Conservation (phyloP, 2,888 invertebrate species). For the Bombyx huttoni region DNA sequence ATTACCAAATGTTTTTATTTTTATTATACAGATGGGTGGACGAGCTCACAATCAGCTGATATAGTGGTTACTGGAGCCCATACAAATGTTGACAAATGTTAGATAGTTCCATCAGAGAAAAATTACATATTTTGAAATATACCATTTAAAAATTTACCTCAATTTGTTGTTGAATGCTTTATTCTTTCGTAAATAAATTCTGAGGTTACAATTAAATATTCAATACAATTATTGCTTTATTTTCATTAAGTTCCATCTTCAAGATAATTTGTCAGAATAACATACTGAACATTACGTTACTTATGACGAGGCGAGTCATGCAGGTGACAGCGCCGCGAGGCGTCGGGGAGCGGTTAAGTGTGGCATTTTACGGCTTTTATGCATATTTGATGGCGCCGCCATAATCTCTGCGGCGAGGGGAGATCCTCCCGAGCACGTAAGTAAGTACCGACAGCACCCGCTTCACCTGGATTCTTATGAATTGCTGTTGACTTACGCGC, state of each 20-base stretch:
- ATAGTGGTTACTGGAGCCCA: too few species aligned
- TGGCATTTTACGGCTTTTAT: constrained; percentile 72
- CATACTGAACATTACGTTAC: constrained; percentile 5
- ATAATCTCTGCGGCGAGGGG: constrained; percentile 62
- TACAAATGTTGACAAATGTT: too few species aligned
- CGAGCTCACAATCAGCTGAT: too few species aligned
- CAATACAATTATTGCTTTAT: too few species aligned
- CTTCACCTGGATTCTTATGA: constrained; percentile 45
- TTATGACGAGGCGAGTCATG: constrained; percentile 12
- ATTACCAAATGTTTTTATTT: too few species aligned
- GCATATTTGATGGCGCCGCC: constrained; percentile 71
- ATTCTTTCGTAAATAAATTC: too few species aligned
- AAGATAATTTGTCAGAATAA: not conserved
- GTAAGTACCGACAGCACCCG: constrained; percentile 9
- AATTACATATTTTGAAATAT: too few species aligned
- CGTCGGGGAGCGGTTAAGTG: constrained; percentile 64
- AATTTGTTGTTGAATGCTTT: too few species aligned
- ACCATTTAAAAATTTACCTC: too few species aligned
- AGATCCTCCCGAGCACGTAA: constrained; percentile 7
- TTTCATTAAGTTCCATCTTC: not conserved
- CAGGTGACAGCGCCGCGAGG: constrained; percentile 51
- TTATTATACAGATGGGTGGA: too few species aligned
- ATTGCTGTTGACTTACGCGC: constrained; percentile 23
- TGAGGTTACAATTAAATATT: too few species aligned
- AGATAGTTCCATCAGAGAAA: too few species aligned